A percentile compares a stretch with the other conserved stretches of the same genome.
Conservation (phyloP, 2,888 invertebrate genomes). For the Leptopterna dolabrata region DNA sequence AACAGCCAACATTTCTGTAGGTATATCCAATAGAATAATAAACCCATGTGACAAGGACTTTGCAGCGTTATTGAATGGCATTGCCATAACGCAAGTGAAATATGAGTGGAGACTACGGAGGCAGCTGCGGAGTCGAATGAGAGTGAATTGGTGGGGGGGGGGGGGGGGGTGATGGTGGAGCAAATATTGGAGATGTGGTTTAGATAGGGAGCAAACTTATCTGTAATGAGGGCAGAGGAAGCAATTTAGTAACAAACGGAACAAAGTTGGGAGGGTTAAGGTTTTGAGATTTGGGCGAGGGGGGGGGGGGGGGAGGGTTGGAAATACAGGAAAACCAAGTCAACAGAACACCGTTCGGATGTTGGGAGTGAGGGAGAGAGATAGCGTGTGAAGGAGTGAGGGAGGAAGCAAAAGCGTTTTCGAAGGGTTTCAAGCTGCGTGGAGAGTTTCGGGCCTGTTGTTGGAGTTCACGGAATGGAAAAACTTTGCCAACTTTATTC, state of each 20-base stretch:
- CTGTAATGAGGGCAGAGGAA: slow-evolving; percentile 17
- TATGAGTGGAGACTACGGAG: not conserved
- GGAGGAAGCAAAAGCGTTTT: not conserved
- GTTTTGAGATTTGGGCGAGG: not conserved
- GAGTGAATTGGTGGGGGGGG: not conserved
- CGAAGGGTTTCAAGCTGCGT: not conserved
- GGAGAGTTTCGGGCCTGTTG: not conserved
- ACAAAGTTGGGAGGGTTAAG: slow-evolving; percentile 28
- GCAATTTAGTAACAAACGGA: slow-evolving; percentile 23
- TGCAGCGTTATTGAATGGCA: no score
- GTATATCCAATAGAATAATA: no score
- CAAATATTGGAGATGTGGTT: slow-evolving; percentile 29
- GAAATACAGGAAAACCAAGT: slow-evolving; percentile 1
- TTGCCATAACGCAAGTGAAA: not conserved
- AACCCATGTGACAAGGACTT: no score
- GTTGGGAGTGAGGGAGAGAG: not conserved
- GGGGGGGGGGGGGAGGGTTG: not conserved
- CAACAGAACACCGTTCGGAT: slow-evolving; percentile 2
- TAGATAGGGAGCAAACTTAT: slow-evolving; percentile 27
- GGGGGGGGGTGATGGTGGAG: no score
- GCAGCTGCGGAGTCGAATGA: not conserved
- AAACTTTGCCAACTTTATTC: slow-evolving; percentile 27
- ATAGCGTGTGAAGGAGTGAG: not conserved
- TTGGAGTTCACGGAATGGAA: slow-evolving; percentile 14
- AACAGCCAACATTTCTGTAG: no score